Evolutionary conservation across 2,113 vertebrate species (phyloP), one percentile per base, ranked within the genome.

Genomic region (Plestiodon gilberti): DNA sequence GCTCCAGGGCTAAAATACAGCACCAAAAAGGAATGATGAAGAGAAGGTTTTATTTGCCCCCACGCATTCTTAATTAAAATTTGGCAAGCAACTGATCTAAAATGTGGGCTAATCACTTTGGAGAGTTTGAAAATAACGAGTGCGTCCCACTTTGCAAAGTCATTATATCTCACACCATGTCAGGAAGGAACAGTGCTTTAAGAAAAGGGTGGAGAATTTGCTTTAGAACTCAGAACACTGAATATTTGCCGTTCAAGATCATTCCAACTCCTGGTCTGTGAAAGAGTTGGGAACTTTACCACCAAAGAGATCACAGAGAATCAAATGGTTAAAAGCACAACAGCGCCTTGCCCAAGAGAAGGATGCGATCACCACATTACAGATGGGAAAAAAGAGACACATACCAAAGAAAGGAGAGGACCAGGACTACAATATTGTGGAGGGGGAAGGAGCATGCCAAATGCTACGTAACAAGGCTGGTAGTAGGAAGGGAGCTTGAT

Each of bases 51-150:
- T 91, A 92, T 92, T 94, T 95, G 93, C 91, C 91, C 90, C 91
- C 80, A 90, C 89, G 80, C 88, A 91, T 93, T 90, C 93, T 95
- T 95, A 95, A 95, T 94, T 95, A 94, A 93, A 92, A 95, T 94
- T 95, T 95, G 95, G 94, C 95, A 95, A 93, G 90, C 94, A 93
- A 95, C 90, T 94, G 92, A 95, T 95, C 92, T 91, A 87, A 91
- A 93, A 92, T 91, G 88, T 70, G 82, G 89, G 90, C 93, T 95
- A 95, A 95, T 95, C 94, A 94, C 91, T 94, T 89, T 81, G 87
- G 83, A 85, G 92, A 89, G 91, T 89, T 93, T 93, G 91, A 94
- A 91, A 94, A 93, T 81, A 94, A 95, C 28, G 0, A 95, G 91
- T 88, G 80, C 80, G 18, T 80, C 83, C 67, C 89, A 94, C 89